Evolutionary conservation across 2,113 vertebrate genomes (phyloP), one percentile per base, ranked within the genome.

Genomic region (Poecilia latipinna): DNA sequence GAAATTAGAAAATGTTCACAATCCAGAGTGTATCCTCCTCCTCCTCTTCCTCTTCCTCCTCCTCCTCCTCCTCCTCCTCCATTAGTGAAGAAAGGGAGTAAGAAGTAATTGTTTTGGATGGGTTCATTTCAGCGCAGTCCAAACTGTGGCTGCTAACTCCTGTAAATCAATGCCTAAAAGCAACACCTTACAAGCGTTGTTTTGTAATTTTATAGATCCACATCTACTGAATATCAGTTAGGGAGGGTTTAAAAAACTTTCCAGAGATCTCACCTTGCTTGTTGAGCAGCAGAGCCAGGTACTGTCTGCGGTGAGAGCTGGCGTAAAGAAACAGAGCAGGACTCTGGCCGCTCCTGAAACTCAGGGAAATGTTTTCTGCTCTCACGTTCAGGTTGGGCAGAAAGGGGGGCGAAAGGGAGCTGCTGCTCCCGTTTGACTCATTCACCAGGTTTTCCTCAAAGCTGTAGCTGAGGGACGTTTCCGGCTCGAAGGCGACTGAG

Each of bases 401-500:
- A 78, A 95, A 93, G 70, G 95, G 94, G 81, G 96, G 95, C 2
- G 94, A 92, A 0, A 88, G 93, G 35, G 89, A 88, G 88, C 96
- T 97, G 67, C 15, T 48, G 44, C 44, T 48, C 44, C 88, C 93
- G 88, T 90, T 90, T 72, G 93, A 81, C 17, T 94, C 92, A 24
- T 93, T 96, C 65, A 5, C 32, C 70, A 22, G 62, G 32, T 95
- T 94, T 86, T 97, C 96, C 79, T 95, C 93, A 82, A 97, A 96
- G 61, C 87, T 93, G 86, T 97, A 99, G 10, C 79, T 92, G 84
- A 98, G 79, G 0, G 96, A 97, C 26, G 96, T 94, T 10, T 92
- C 95, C 10, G 93, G 83, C 83, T 93, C 95, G 77, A 99, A 98
- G 85, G 94, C 94, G 8, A 96, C 96, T 82, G 97, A 97, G 72